phyloP scores from a whole-genome alignment of 1,140 invertebrate genomes.

The Hypsibius dujardini region DNA sequence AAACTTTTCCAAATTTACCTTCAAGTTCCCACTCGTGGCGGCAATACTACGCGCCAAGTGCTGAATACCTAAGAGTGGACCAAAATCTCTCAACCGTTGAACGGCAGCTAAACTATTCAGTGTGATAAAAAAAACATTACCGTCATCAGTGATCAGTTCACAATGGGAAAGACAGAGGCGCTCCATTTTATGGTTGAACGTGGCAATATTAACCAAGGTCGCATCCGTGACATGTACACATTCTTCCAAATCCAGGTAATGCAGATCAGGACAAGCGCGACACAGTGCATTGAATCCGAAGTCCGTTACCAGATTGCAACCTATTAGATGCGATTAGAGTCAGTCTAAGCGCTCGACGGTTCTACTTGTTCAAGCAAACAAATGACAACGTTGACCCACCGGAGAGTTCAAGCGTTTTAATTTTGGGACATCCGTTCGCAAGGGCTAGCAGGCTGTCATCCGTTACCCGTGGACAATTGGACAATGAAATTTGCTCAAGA shows the following conservation, averaged over 20 bases:
- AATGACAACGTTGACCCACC: conserved; percentile 25
- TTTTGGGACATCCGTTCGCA: conserved; percentile 61
- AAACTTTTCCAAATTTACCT: neutral
- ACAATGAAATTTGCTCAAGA: conserved; percentile 72
- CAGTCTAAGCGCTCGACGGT: too few species aligned
- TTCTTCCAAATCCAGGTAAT: conserved; percentile 96
- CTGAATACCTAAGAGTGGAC: conserved; percentile 45
- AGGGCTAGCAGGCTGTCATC: conserved; percentile 68
- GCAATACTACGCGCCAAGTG: conserved; percentile 77
- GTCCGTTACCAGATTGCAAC: conserved; percentile 86
- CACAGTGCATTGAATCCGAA: conserved; percentile 73
- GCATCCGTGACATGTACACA: conserved; percentile 82
- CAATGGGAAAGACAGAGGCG: conserved; percentile 92
- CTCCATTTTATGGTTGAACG: conserved; percentile 77
- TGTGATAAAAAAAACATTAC: too few species aligned
- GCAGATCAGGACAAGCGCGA: conserved; percentile 76
- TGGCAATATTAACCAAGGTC: conserved; percentile 73
- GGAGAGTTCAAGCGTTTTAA: conserved; percentile 85
- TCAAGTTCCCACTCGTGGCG: conserved; percentile 58
- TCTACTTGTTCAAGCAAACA: too few species aligned
- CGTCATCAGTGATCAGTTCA: conserved; percentile 93
- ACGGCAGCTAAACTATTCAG: too few species aligned
- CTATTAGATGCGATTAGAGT: neutral
- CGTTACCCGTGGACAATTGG: conserved; percentile 74
- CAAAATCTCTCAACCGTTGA: too few species aligned